phyloP scores from a whole-genome alignment of 2,113 vertebrate genomes.

The Ariopsis seemanni region DNA sequence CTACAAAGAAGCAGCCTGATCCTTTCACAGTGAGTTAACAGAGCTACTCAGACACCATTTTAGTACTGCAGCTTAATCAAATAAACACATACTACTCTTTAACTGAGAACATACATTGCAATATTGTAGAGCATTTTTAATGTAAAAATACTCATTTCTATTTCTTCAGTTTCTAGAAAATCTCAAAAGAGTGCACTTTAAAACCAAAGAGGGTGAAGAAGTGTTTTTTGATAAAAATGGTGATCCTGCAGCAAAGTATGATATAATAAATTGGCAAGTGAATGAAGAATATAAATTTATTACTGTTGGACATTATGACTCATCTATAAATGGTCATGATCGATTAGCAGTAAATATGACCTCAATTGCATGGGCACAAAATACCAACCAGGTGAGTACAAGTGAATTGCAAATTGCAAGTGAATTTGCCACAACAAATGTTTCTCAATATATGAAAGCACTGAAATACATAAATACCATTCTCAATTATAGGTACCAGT shows the following conservation, averaged over 20 bases:
- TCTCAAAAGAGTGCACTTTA: conserved; percentile 66
- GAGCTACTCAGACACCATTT: background rate
- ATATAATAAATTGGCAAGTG: conserved; percentile 74
- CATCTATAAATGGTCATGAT: conserved; percentile 39
- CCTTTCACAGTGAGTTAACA: conserved; percentile 37
- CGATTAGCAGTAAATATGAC: conserved; percentile 29
- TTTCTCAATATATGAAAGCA: background rate
- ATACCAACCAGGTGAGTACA: conserved; percentile 32
- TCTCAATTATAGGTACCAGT: conserved; percentile 29
- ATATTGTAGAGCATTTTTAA: background rate
- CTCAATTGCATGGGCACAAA: conserved; percentile 37
- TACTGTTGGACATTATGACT: conserved; percentile 56
- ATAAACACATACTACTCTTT: background rate
- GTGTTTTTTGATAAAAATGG: conserved; percentile 71
- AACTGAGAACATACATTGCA: background rate
- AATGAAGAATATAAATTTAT: conserved; percentile 58
- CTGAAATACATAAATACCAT: background rate
- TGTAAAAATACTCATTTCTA: background rate
- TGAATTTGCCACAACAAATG: background rate
- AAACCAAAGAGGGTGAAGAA: conserved; percentile 62
- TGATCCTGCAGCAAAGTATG: conserved; percentile 67
- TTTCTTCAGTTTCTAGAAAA: conserved; percentile 65
- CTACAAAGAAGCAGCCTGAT: conserved; percentile 35
- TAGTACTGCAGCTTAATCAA: background rate
- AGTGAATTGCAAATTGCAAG: background rate